phyloP scores from a whole-genome alignment of 2,888 invertebrate genomes.

The Nudaria mundana region DNA sequence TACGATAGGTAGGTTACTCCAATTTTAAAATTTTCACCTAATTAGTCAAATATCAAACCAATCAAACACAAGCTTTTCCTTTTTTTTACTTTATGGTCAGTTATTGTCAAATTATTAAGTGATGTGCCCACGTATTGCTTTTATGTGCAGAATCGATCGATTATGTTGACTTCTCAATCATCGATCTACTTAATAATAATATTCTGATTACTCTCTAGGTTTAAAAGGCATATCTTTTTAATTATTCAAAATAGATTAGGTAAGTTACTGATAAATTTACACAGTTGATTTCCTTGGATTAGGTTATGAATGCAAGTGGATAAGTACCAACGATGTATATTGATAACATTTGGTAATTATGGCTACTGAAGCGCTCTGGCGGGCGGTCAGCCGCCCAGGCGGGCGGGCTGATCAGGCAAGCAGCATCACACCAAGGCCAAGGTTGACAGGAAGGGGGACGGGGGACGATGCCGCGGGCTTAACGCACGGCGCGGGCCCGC shows the following conservation, averaged over 20 bases:
- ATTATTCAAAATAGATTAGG: too few species aligned
- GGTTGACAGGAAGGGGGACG: conserved; percentile 74
- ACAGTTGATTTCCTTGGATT: conserved; percentile 31
- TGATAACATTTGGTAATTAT: conserved; percentile 38
- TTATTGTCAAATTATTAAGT: too few species aligned
- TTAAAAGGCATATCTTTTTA: too few species aligned
- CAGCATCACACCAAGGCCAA: conserved; percentile 74
- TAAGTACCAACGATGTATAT: conserved; percentile 6
- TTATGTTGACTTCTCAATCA: conserved; percentile 13
- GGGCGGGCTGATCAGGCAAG: too few species aligned
- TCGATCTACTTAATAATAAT: background rate
- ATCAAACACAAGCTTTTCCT: too few species aligned
- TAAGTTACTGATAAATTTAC: too few species aligned
- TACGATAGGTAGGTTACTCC: conserved; percentile 51
- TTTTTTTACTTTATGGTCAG: too few species aligned
- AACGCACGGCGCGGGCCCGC: conserved; percentile 75
- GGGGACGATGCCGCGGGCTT: conserved; percentile 68
- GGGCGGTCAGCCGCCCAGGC: conserved; percentile 48
- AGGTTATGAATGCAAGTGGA: conserved; percentile 18
- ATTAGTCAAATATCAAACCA: conserved; percentile 25
- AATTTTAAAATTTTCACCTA: conserved; percentile 49
- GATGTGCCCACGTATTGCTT: too few species aligned
- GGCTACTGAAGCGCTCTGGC: conserved; percentile 24
- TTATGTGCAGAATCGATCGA: conserved; percentile 37
- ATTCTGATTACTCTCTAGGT: conserved; percentile 4